Evolutionary conservation across 2,113 vertebrate genomes (phyloP).

Genomic region (Apaloderma vittatum): DNA sequence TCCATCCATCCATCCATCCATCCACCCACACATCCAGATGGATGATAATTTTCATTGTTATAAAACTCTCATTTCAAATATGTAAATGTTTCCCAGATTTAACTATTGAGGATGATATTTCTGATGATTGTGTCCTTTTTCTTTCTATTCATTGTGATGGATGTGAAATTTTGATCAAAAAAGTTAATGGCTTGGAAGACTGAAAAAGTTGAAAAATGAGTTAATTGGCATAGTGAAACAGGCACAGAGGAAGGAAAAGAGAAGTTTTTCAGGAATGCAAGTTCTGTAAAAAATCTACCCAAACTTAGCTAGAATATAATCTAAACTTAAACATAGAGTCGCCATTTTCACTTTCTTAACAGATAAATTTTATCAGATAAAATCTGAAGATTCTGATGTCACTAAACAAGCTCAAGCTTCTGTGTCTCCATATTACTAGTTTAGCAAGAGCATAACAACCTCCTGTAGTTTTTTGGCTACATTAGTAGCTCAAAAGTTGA

Average conservation of each 20-base stretch:
- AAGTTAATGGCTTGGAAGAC: background rate
- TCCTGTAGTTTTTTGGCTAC: background rate
- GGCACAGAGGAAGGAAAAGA: background rate
- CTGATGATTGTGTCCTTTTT: background rate
- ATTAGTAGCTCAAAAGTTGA: background rate
- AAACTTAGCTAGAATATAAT: background rate
- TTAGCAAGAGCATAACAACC: background rate
- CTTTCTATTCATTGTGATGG: background rate
- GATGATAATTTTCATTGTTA: background rate
- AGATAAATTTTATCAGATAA: background rate
- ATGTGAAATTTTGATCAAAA: background rate
- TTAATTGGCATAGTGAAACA: background rate
- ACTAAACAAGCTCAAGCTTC: background rate
- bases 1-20: background rate
- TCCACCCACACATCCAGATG: background rate
- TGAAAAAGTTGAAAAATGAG: background rate
- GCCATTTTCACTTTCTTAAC: background rate
- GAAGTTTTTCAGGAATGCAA: background rate
- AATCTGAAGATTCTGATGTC: background rate
- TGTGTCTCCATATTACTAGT: background rate
- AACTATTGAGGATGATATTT: background rate
- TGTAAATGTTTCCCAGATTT: background rate
- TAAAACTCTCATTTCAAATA: background rate
- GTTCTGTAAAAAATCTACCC: background rate
- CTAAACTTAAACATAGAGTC: background rate